Evolutionary conservation across 2,888 invertebrate genomes (phyloP).

Genomic region (Idaea straminata): DNA sequence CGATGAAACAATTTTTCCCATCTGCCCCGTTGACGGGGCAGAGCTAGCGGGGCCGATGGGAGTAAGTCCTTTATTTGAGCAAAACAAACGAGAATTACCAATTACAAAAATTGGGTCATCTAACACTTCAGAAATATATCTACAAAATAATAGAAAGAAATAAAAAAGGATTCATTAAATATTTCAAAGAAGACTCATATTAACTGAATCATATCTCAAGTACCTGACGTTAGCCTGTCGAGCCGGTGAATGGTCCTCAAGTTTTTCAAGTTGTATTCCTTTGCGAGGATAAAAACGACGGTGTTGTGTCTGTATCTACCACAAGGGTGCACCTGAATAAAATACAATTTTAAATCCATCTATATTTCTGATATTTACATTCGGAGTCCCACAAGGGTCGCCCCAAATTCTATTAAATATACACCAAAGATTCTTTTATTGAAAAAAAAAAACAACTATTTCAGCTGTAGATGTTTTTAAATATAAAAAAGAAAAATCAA

Average conservation of each 20-base stretch:
- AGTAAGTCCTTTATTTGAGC: too few species aligned
- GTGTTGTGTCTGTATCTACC: slow-evolving; percentile 99
- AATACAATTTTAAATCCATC: slow-evolving; percentile 3
- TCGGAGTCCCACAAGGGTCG: slow-evolving; percentile 13
- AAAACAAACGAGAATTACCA: too few species aligned
- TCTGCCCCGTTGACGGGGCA: too few species aligned
- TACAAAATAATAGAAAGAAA: background rate
- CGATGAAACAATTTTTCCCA: too few species aligned
- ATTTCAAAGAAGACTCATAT: slow-evolving; percentile 4
- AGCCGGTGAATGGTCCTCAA: slow-evolving; percentile 96
- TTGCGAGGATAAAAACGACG: slow-evolving; percentile 96
- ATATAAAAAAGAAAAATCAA: slow-evolving; percentile 5
- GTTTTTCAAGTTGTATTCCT: slow-evolving; percentile 96
- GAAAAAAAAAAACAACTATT: background rate
- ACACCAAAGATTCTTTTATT: background rate
- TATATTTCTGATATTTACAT: background rate
- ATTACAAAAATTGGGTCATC: too few species aligned
- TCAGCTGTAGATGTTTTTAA: background rate
- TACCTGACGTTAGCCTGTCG: slow-evolving; percentile 96
- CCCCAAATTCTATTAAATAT: slow-evolving; percentile 9
- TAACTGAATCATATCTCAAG: slow-evolving; percentile 1
- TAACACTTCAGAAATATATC: too few species aligned
- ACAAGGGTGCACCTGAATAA: slow-evolving; percentile 94
- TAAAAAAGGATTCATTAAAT: background rate
- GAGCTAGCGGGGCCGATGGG: too few species aligned